Base-by-base conservation (phyloP, 2,888 invertebrate species). In the Anarsia innoxiella region DNA sequence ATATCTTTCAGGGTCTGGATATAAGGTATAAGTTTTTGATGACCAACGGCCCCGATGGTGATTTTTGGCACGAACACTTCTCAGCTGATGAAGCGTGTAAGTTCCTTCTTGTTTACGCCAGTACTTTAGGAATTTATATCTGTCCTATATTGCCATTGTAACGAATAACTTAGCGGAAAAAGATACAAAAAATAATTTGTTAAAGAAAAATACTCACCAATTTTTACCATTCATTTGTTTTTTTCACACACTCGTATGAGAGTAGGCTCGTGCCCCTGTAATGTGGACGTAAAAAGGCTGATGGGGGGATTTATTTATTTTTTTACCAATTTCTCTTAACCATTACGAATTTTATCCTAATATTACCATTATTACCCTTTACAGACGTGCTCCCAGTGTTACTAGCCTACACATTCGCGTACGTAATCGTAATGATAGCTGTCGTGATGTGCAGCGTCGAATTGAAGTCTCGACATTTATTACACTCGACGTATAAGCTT, bases 1-100 rank as follows among this genome's bases (percentile, higher is more conserved):
- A n/a, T n/a, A 12, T 58, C 26, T 83, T 75, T 6, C 70, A 90
- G 88, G 96, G 96, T 1, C 78, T 96, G 32, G 89, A 92, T 45
- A 65, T 96, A 2, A 88, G 89, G 40, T 97, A 95, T 70, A 90
- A 89, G 58, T 90, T 97, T 49, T 79, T 91, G 39, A 92, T 97
- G 94, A 96, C 95, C 0, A 97, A 97, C 67, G 95, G 94, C 0
- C 86, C 90, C 1, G 87, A 88, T 1, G 91, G 91, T 0, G 92
- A 92, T 54, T 91, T 93, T 53, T 94, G 95, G 92, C 91, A 91
- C 53, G 90, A 93, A 59, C 96, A 97, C 61, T 96, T 96, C 65
- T 96, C 96, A 0, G 96, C 96, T 5, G 97, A 97, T 70, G 95
- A 97, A 78, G 96, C 96, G 78, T 95, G 96, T 95, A 86, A 91